Conservation (phyloP, 2,888 invertebrate genomes). For the Pelosia muscerda region DNA sequence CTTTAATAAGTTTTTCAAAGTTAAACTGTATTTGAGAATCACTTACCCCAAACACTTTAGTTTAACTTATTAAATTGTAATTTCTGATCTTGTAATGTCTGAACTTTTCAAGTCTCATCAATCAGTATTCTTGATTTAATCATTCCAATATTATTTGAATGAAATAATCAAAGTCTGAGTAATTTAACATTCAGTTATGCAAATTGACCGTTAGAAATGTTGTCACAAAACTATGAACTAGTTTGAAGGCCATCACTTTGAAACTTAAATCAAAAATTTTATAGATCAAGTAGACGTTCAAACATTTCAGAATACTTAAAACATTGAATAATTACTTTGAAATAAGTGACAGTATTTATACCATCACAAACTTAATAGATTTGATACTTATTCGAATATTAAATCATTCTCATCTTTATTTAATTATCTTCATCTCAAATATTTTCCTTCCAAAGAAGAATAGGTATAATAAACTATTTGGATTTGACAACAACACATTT, state of each 20-base stretch:
- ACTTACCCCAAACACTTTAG: constrained; percentile 3
- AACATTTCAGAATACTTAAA: not conserved
- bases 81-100: not conserved
- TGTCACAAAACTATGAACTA: not conserved
- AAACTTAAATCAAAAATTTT: not conserved
- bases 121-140: constrained; percentile 24
- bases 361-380: not conserved
- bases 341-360: not conserved
- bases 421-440: not conserved
- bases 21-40: constrained; percentile 6
- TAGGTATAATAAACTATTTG: no score
- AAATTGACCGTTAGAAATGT: not conserved
- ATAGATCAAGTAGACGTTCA: not conserved
- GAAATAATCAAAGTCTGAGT: constrained; percentile 27
- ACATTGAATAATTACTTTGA: not conserved
- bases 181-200: constrained; percentile 20
- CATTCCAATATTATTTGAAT: constrained; percentile 17
- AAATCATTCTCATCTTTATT: not conserved
- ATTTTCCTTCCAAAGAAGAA: no score
- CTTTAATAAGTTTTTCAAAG: not conserved
- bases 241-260: not conserved
- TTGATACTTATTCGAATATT: not conserved
- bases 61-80: constrained; percentile 9
- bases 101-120: not conserved
- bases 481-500: no score